phyloP scores from a whole-genome alignment of 2,113 vertebrate species.

The Caracal caracal region DNA sequence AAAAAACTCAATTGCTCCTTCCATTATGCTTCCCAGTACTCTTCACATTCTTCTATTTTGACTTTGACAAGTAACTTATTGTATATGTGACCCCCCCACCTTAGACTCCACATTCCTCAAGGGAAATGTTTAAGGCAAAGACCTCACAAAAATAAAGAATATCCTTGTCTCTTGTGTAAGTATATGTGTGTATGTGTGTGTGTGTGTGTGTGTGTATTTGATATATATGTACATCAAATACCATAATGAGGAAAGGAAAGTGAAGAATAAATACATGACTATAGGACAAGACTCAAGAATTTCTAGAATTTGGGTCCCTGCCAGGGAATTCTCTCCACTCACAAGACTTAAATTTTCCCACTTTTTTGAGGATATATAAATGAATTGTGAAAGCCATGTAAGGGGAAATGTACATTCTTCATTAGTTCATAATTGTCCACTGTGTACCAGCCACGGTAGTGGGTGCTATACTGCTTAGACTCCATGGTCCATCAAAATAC shows the following conservation, averaged over 20 bases:
- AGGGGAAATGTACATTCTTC: not conserved
- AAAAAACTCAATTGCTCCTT: not conserved
- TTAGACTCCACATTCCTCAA: not conserved
- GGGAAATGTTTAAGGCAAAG: not conserved
- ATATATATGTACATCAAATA: not conserved
- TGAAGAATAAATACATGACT: not conserved
- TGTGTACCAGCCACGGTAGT: not conserved
- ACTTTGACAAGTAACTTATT: slow-evolving; percentile 1
- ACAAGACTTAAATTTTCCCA: not conserved
- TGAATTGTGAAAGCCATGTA: not conserved
- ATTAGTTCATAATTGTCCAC: not conserved
- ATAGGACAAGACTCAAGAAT: not conserved
- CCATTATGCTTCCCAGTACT: not conserved
- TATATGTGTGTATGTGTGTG: not conserved
- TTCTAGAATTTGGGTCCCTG: not conserved
- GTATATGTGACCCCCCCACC: not conserved
- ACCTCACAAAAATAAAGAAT: not conserved
- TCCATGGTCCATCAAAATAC: too few relatives aligned
- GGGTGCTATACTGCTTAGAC: not conserved
- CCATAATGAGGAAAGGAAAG: not conserved
- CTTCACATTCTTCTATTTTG: not conserved
- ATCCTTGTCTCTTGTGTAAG: not conserved
- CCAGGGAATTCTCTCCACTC: not conserved
- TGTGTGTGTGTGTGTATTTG: not conserved
- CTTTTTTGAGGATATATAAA: not conserved